These are phyloP conservation scores for Natator depressus DNA, from an alignment of 2,113 vertebrate species.

Conservation along the genomic window DNA sequence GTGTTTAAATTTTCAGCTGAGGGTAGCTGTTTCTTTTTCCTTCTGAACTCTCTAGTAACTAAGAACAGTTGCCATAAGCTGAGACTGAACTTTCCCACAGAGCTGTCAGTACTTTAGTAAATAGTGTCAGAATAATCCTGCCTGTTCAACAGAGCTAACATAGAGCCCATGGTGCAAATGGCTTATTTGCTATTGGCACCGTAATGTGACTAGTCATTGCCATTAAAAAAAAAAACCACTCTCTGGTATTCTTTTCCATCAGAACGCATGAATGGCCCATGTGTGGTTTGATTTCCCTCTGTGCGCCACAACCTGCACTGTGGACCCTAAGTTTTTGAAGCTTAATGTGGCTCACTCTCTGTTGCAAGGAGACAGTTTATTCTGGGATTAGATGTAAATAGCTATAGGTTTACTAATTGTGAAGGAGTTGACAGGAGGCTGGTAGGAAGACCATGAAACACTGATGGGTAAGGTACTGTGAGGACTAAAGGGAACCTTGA, in stretches of 20 bases:
- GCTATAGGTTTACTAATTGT: no score
- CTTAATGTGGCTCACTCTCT: no score
- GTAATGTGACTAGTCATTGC: not conserved
- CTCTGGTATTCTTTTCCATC: not conserved
- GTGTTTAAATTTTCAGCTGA: slow-evolving; percentile 10
- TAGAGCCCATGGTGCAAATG: not conserved
- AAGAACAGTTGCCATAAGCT: not conserved
- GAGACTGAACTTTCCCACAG: slow-evolving; percentile 24
- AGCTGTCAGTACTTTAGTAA: not conserved
- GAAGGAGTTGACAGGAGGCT: no score
- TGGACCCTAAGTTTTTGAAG: no score
- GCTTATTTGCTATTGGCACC: not conserved
- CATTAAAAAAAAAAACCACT: not conserved
- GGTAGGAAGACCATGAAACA: no score
- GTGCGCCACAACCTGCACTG: no score
- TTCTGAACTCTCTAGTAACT: not conserved
- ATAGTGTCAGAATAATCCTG: not conserved
- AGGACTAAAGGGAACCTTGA: no score
- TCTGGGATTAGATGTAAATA: no score
- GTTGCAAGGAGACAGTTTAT: no score
- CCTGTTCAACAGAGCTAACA: not conserved
- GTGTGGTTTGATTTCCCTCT: no score
- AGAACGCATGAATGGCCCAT: rapidly evolving
- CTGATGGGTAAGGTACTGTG: no score
- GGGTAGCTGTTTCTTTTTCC: slow-evolving; percentile 11